phyloP scores from a whole-genome alignment of 2,888 invertebrate species.

The Drosophila setosimentum region DNA sequence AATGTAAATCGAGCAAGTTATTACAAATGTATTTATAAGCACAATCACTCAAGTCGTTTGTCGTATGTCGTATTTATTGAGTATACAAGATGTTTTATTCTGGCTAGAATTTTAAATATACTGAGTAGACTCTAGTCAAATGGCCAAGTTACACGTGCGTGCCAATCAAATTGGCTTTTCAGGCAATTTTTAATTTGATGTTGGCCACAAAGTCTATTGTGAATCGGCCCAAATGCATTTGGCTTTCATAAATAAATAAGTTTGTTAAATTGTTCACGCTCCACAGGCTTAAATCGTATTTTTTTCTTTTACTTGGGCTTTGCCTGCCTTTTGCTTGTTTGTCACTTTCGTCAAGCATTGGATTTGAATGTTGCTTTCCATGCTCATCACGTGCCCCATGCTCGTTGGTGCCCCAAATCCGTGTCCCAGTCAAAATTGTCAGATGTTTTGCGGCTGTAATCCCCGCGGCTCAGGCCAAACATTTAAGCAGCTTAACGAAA shows the following conservation, averaged over 20 bases:
- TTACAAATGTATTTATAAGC: conserved; percentile 2
- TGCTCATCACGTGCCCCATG: conserved; percentile 68
- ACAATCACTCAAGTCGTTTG: conserved; percentile 14
- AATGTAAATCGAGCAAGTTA: conserved; percentile 13
- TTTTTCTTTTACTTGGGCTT: background rate
- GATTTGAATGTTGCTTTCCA: conserved; percentile 71
- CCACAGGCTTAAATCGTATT: conserved; percentile 14
- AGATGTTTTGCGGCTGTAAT: conserved; percentile 44
- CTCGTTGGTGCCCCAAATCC: background rate
- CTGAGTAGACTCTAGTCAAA: conserved; percentile 30
- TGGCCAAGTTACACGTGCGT: conserved; percentile 61
- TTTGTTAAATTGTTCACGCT: conserved; percentile 72
- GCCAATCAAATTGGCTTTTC: conserved; percentile 60
- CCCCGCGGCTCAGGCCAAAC: conserved; percentile 63
- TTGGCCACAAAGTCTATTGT: conserved; percentile 62
- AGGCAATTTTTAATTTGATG: conserved; percentile 59
- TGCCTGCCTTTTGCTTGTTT: conserved; percentile 52
- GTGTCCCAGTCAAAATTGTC: conserved; percentile 31
- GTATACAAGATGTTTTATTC: conserved; percentile 12
- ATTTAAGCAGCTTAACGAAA: conserved; percentile 77
- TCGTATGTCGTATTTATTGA: conserved; percentile 24
- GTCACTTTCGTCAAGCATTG: conserved; percentile 55
- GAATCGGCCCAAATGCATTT: conserved; percentile 65
- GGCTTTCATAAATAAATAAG: conserved; percentile 75
- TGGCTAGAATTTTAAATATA: conserved; percentile 31